Evolutionary conservation across 2,113 vertebrate genomes (phyloP).

Genomic region (Panurus biarmicus): DNA sequence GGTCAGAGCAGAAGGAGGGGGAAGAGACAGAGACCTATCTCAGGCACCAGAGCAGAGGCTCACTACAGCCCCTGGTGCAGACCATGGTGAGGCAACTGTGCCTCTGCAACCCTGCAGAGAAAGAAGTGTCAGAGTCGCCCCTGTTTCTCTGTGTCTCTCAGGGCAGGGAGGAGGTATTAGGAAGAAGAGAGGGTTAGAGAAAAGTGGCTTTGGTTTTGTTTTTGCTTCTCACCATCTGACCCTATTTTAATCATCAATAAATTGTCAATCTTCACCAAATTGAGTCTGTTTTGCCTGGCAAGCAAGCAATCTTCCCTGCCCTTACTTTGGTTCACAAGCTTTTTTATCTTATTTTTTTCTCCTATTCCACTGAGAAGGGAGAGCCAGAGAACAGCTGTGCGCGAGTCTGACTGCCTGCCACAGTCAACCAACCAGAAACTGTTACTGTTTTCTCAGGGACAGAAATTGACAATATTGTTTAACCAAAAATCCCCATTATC

Average conservation of each 20-base stretch:
- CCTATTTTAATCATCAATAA: background rate
- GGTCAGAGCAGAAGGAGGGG: background rate
- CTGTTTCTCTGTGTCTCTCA: background rate
- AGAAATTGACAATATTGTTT: background rate
- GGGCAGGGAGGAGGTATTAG: background rate
- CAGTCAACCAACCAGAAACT: background rate
- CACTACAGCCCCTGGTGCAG: background rate
- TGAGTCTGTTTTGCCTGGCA: background rate
- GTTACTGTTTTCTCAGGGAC: background rate
- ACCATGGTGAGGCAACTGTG: background rate
- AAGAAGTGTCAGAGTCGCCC: background rate
- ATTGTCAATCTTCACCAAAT: background rate
- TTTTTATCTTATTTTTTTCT: background rate
- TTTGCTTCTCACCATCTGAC: background rate
- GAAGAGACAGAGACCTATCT: no score
- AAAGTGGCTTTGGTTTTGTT: background rate
- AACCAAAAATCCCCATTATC: background rate
- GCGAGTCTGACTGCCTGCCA: background rate
- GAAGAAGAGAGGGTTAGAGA: background rate
- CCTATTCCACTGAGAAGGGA: background rate
- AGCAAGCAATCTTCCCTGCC: background rate
- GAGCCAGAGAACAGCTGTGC: background rate
- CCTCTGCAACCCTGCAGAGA: background rate
- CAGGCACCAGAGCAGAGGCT: background rate
- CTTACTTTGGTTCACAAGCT: background rate